These are phyloP conservation scores for Promerops cafer DNA, from an alignment of 2,113 vertebrate genomes.

Conservation along the genomic window DNA sequence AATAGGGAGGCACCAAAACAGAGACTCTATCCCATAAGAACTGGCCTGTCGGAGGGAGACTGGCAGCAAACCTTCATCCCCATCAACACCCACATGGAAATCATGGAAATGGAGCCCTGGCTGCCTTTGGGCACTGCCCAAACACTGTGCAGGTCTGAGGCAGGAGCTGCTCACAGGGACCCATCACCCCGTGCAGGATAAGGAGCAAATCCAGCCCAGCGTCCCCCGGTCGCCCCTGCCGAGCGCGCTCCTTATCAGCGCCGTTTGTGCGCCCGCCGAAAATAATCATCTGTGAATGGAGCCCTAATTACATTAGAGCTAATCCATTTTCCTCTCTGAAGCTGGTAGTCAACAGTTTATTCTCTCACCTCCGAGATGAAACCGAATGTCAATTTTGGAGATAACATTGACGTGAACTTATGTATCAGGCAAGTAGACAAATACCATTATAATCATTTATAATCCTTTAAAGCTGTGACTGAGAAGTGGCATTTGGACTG, in stretches of 20 bases:
- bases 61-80: neutral
- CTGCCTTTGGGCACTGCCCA: neutral
- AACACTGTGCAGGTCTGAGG: neutral
- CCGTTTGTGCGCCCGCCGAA: neutral
- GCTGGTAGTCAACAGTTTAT: constrained; percentile 68
- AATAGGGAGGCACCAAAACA: neutral
- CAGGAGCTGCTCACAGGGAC: neutral
- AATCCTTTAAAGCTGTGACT: constrained; percentile 81
- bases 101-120: neutral
- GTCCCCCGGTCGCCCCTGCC: neutral
- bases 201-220: neutral
- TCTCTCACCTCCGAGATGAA: constrained; percentile 77
- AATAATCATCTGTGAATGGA: constrained; percentile 49
- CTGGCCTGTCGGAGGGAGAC: neutral
- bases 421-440: constrained; percentile 69
- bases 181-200: neutral
- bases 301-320: constrained; percentile 56
- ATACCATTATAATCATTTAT: constrained; percentile 69
- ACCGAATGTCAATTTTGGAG: constrained; percentile 61
- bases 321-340: constrained; percentile 64
- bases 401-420: constrained; percentile 72
- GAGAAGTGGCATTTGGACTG: constrained; percentile 79
- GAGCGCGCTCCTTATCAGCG: neutral
- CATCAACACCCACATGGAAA: rapidly evolving
- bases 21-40: rapidly evolving